phyloP scores from a whole-genome alignment of 2,113 vertebrate species.

The Melanerpes aurifrons region DNA sequence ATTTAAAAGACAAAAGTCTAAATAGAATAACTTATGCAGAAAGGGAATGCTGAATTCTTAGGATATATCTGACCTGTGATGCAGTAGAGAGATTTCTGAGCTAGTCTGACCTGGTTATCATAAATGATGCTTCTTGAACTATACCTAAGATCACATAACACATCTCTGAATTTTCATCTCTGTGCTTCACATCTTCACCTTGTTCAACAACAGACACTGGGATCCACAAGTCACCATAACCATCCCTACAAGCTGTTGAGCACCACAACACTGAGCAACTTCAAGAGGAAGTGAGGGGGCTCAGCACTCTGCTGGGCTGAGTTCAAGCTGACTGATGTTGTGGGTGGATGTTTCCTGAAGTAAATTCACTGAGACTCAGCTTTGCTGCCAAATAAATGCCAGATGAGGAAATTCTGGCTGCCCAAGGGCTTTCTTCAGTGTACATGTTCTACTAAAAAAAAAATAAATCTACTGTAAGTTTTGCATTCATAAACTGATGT shows the following conservation, averaged over 20 bases:
- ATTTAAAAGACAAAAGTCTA: background rate
- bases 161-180: background rate
- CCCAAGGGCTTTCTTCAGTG: conserved; percentile 65
- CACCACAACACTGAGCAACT: background rate
- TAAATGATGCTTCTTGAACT: background rate
- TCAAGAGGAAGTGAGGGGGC: background rate
- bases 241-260: background rate
- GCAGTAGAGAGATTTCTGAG: background rate
- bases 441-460: conserved; percentile 50
- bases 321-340: background rate
- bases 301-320: background rate
- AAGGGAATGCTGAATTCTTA: background rate
- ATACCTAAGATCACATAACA: background rate
- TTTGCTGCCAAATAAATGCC: conserved; percentile 73
- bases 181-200: background rate
- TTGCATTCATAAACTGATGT: conserved; percentile 74
- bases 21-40: background rate
- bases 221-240: background rate
- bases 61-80: background rate
- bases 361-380: conserved; percentile 48
- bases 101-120: background rate
- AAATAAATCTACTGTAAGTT: conserved; percentile 72
- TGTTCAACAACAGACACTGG: background rate
- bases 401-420: conserved; percentile 57
- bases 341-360: conserved; percentile 57